Base-by-base conservation (phyloP, 2,797 vertebrate genomes). In the Xerus rutilus region DNA sequence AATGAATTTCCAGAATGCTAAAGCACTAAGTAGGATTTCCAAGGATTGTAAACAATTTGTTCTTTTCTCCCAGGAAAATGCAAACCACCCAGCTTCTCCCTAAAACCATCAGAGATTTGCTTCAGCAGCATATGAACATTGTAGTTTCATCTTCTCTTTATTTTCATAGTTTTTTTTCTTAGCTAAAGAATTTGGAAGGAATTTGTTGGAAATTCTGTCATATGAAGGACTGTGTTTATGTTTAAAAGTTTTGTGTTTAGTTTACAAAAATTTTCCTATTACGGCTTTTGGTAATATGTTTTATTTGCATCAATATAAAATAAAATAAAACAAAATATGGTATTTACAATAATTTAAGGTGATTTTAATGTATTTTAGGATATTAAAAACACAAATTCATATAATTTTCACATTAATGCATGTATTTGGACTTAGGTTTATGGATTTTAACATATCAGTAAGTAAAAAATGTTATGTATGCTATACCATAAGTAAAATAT, bases 11-110 rank as follows among this genome's bases (percentile, higher is more conserved):
- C 32, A 79, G n/a, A 21, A 72, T 57, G 11, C 23, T 72, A 72
- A 92, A 28, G 65, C 20, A 64, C 32, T 77, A 77, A 49, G 7
- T 3, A 92, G 39, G 28, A 82, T 91, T 88, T 88, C n/a, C 30
- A 67, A 78, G 59, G 49, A 85, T 90, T 93, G 87, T 73, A 90
- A 95, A 87, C 6, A 74, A 39, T 49, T 73, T 85, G 1, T 74
- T 93, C 74, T 93, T 87, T 84, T 88, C 8, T 70, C 8, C 15
- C 2, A 81, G 67, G 83, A 94, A 88, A 94, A 65, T 85, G 15
- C 70, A 93, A 83, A 96, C 86, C 15, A 77, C 28, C 81, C 18
- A 72, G 5, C 13, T 79, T 67, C 12, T 14, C 3, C 1, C 13
- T 73, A 47, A 0, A 87, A 12, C 17, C 49, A 21, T 15, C 4